Evolutionary conservation across 2,113 vertebrate genomes (phyloP).

Genomic region (Periophthalmus modestus): DNA sequence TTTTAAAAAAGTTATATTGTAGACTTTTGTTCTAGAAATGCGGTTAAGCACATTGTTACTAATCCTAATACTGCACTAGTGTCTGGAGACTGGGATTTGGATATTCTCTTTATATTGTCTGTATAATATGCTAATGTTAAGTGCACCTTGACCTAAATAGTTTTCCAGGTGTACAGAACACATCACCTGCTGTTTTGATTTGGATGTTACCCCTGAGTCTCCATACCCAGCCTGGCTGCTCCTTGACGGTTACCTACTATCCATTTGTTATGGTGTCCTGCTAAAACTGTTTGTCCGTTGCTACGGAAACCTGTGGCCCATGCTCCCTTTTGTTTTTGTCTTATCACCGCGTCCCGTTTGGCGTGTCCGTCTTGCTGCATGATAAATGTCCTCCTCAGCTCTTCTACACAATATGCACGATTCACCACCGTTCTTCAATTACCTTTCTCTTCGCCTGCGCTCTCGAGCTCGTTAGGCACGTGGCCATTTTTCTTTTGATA

Average conservation of each 20-base stretch:
- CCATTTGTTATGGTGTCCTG: neutral
- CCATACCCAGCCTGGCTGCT: conserved; percentile 7
- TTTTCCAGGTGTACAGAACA: conserved; percentile 37
- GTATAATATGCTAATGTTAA: neutral
- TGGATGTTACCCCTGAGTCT: neutral
- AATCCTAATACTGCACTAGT: neutral
- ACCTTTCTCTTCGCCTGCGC: conserved; percentile 2
- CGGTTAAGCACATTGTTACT: neutral
- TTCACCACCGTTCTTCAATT: conserved; percentile 32
- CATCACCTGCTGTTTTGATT: conserved; percentile 3
- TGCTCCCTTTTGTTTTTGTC: conserved; percentile 16
- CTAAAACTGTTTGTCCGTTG: conserved; percentile 7
- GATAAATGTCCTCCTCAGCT: conserved; percentile 37
- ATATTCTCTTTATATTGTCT: no score
- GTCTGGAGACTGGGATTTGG: conserved; percentile 16
- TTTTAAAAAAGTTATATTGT: no score
- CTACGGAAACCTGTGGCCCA: conserved; percentile 11
- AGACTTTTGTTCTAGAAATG: no score
- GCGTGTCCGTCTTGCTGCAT: neutral
- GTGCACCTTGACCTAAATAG: conserved; percentile 15
- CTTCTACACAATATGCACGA: conserved; percentile 18
- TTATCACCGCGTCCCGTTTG: conserved; percentile 23
- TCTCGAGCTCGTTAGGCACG: conserved; percentile 12
- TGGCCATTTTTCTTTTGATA: conserved; percentile 21
- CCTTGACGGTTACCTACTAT: neutral